phyloP scores from a whole-genome alignment of 2,797 vertebrate genomes.

The Clarias laeviceps region DNA sequence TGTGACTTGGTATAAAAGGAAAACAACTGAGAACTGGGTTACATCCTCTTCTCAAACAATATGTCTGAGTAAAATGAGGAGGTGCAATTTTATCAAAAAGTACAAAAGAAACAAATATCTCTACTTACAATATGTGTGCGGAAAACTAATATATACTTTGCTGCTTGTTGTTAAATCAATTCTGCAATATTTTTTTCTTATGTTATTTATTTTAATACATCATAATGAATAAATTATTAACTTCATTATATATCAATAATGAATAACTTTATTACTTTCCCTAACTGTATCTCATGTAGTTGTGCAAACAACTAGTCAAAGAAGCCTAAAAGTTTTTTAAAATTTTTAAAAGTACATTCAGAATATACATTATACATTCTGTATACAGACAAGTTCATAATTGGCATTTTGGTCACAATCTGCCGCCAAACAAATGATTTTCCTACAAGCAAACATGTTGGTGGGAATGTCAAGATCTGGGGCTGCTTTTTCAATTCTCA shows the following conservation, averaged over 20 bases:
- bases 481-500: neutral
- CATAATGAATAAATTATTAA: no score
- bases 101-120: neutral
- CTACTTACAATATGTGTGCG: neutral
- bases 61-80: constrained; percentile 64
- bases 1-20: constrained; percentile 65
- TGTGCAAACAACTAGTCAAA: neutral
- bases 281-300: neutral
- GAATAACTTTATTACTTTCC: neutral
- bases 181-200: neutral
- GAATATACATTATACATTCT: no score
- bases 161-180: no score
- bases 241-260: no score
- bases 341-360: neutral
- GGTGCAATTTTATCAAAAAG: constrained; percentile 27
- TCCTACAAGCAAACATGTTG: no score
- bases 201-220: no score
- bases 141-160: neutral
- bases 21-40: constrained; percentile 79
- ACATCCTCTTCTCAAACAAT: constrained; percentile 59
- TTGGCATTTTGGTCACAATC: no score
- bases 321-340: no score
- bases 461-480: no score
- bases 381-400: no score
- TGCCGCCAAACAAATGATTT: no score